These are phyloP conservation scores for Heliconius ethilla DNA, from an alignment of 2,888 invertebrate genomes.

Conservation along the genomic window DNA sequence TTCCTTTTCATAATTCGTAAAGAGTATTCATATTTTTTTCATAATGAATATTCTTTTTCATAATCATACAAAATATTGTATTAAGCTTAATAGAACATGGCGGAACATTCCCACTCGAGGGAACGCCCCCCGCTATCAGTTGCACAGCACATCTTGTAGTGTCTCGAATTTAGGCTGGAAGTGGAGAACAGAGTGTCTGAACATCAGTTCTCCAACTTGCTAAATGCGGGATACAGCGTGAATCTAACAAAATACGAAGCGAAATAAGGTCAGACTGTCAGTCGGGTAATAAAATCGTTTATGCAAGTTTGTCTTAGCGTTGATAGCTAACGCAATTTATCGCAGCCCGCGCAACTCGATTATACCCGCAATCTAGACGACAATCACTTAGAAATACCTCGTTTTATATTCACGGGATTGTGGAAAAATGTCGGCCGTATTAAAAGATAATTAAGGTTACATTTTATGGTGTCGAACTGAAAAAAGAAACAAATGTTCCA, in stretches of 20 bases:
- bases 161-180: no score
- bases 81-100: no score
- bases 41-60: no score
- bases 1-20: no score
- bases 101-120: no score
- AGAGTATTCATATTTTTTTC: no score
- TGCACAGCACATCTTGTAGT: no score
- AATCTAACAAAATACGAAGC: not conserved
- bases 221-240: no score
- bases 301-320: constrained; percentile 29
- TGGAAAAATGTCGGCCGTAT: not conserved
- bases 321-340: constrained; percentile 37
- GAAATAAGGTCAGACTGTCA: not conserved
- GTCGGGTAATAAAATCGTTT: constrained; percentile 3
- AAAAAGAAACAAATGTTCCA: not conserved
- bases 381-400: constrained; percentile 50
- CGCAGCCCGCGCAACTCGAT: constrained; percentile 53
- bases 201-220: no score
- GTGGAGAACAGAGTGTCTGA: no score
- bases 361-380: constrained; percentile 55
- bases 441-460: not conserved
- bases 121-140: no score
- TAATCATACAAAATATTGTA: no score
- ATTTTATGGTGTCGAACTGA: not conserved
- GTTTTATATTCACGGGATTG: constrained; percentile 11